phyloP scores from a whole-genome alignment of 2,113 vertebrate species.

The Corythaixoides concolor region DNA sequence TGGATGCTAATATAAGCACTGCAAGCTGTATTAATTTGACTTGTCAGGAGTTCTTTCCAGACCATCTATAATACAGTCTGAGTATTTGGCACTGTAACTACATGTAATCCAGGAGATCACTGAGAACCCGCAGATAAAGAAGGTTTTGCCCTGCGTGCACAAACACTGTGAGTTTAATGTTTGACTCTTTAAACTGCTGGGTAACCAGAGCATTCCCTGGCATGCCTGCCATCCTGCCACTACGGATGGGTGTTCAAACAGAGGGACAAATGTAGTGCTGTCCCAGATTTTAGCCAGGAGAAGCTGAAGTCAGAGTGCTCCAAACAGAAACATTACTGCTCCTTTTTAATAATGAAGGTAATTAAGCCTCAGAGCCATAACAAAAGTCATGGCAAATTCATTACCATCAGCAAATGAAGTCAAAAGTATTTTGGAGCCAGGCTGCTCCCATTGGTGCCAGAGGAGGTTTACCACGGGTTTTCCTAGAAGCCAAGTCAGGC shows the following conservation, averaged over 20 bases:
- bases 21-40: neutral
- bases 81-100: neutral
- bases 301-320: neutral
- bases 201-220: neutral
- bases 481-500: neutral
- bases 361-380: neutral
- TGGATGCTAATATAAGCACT: neutral
- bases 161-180: neutral
- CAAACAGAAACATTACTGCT: neutral
- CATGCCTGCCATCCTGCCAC: neutral
- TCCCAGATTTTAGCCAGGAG: neutral
- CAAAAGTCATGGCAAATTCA: neutral
- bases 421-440: neutral
- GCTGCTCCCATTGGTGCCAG: neutral
- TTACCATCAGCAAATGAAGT: neutral
- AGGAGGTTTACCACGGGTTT: neutral
- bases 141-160: neutral
- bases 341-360: neutral
- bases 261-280: fast-evolving
- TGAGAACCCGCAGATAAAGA: neutral
- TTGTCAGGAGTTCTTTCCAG: neutral
- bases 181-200: neutral
- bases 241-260: neutral
- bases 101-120: neutral
- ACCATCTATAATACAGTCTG: neutral